Evolutionary conservation across 2,797 vertebrate genomes (phyloP).

Genomic region (Ibycter americanus): DNA sequence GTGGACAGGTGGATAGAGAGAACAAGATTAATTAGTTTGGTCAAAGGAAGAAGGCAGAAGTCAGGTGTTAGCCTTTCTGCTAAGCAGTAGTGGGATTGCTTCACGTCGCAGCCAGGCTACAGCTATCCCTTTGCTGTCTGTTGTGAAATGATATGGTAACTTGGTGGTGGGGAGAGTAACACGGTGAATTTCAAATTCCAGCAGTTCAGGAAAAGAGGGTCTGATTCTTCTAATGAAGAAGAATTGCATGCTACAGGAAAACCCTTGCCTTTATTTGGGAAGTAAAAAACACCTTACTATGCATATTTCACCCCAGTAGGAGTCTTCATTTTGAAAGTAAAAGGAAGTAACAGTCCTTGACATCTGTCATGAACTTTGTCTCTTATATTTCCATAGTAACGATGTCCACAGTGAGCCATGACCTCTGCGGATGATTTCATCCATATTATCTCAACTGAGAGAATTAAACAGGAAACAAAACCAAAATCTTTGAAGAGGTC

Average conservation of each 20-base stretch:
- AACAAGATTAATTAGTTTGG: not conserved
- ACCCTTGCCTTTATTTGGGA: not conserved
- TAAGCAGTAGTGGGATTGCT: not conserved
- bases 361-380: not conserved
- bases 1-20: not conserved
- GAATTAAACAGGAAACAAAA: not conserved
- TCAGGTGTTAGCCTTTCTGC: not conserved
- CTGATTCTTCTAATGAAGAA: not conserved
- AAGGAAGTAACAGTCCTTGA: not conserved
- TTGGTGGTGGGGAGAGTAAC: not conserved
- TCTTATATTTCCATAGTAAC: not conserved
- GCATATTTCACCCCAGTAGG: not conserved
- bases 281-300: not conserved
- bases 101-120: not conserved
- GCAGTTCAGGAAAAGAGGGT: not conserved
- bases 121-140: not conserved
- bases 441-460: not conserved
- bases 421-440: not conserved
- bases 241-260: not conserved
- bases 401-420: not conserved
- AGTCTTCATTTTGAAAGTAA: not conserved
- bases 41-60: not conserved
- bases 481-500: not conserved
- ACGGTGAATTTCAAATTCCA: not conserved
- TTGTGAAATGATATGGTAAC: accelerated